These are phyloP conservation scores for Promerops cafer DNA, from an alignment of 2,113 vertebrate genomes.

Conservation along the genomic window DNA sequence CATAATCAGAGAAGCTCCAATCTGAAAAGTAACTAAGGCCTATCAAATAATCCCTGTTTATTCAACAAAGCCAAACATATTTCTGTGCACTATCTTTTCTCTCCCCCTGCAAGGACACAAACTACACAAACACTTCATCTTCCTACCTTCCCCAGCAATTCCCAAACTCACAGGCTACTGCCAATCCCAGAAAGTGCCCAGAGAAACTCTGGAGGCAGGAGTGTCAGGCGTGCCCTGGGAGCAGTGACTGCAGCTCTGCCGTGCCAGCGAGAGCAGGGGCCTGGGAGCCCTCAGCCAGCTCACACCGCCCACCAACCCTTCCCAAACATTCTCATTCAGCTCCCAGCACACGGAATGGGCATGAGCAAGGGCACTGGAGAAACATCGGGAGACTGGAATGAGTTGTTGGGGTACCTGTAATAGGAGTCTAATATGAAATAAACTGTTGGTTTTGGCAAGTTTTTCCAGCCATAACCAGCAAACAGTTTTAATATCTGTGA, in stretches of 20 bases:
- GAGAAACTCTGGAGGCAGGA: background rate
- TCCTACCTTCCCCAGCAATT: background rate
- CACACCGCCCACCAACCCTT: rapidly evolving
- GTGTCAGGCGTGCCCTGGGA: background rate
- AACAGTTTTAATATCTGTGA: background rate
- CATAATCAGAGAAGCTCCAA: background rate
- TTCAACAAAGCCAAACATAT: background rate
- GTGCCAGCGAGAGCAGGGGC: background rate
- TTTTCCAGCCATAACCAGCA: background rate
- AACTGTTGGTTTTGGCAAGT: background rate
- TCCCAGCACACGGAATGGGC: rapidly evolving
- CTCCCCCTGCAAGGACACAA: rapidly evolving
- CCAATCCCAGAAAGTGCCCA: background rate
- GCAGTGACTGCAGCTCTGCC: background rate
- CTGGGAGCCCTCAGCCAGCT: background rate
- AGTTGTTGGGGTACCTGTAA: background rate
- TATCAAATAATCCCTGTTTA: background rate
- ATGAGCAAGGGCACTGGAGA: background rate
- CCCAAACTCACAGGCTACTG: background rate
- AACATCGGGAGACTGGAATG: rapidly evolving
- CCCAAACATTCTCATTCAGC: background rate
- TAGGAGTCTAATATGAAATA: rapidly evolving
- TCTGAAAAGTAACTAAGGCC: background rate
- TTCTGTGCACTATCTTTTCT: background rate
- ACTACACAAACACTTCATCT: background rate